phyloP scores from a whole-genome alignment of 2,113 vertebrate species.

The Vidua chalybeata region DNA sequence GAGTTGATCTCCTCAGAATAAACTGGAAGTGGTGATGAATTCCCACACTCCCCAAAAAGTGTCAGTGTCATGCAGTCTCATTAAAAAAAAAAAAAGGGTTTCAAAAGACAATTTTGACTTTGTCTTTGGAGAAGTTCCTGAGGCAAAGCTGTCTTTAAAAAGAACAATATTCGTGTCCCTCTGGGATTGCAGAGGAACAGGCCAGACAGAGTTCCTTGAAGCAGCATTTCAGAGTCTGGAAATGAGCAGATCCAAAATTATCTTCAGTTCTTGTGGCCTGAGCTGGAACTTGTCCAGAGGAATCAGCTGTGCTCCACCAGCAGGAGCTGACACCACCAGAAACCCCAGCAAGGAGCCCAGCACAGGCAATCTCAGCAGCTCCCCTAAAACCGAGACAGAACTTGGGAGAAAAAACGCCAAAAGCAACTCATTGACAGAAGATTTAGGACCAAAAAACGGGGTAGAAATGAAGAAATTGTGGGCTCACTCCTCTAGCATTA shows the following conservation, averaged over 20 bases:
- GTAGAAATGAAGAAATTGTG: neutral
- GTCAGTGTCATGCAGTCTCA: neutral
- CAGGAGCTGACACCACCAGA: constrained; percentile 2
- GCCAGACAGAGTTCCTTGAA: constrained; percentile 39
- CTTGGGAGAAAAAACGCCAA: neutral
- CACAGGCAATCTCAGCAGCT: neutral
- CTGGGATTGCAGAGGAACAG: constrained; percentile 24
- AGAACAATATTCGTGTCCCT: constrained; percentile 8
- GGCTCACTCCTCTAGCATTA: neutral
- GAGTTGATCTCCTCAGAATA: neutral
- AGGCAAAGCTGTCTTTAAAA: neutral
- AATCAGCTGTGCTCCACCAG: constrained; percentile 46
- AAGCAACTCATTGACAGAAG: neutral
- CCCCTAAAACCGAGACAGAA: neutral
- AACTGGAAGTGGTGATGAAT: neutral
- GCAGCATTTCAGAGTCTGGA: constrained; percentile 30
- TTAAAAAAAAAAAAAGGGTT: neutral
- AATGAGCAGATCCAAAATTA: constrained; percentile 29
- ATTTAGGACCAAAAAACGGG: neutral
- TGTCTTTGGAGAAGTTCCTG: neutral
- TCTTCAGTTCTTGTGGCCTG: constrained; percentile 27
- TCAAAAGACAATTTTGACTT: neutral
- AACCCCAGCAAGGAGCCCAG: neutral
- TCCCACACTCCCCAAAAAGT: neutral
- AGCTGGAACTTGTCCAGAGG: constrained; percentile 16